Evolutionary conservation across 2,113 vertebrate genomes (phyloP), one percentile per base, ranked within the genome.

Genomic region (Ellobius talpinus): DNA sequence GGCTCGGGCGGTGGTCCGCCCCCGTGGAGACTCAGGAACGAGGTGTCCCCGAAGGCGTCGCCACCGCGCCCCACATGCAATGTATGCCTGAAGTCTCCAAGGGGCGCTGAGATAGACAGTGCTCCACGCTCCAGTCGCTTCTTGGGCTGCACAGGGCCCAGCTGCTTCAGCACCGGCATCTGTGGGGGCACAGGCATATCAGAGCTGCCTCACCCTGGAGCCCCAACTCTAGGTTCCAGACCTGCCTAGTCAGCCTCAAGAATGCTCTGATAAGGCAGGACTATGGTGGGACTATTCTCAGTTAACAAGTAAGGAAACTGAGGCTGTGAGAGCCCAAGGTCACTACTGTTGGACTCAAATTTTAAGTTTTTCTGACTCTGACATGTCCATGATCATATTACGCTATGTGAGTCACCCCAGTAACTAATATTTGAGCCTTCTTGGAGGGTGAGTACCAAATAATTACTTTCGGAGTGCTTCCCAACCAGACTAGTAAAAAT

Each of bases 51-150:
- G n/a, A 99, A 99, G 47, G 98, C 99, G 31, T 99, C 99, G 5
- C 99, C 99, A 12, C 99, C 99, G 58, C 99, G 98, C 16, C 99
- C 99, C 36, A 99, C 99, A 97, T 99, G 99, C 99, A 99, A 99
- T 31, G 99, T 99, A 98, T 99, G 99, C 23, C 99, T 98, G 98
- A 99, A 99, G 98, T 99, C 99, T 0, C 99, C 99, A 5, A 99
- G 97, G 0, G 99, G 99, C 52, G 99, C 99, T 0, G 99, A 99
- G 98, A 99, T 99, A 98, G 97, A 96, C 68, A 96, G 84, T 98
- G 99, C 99, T 84, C 99, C 99, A 23, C 99, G 99, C 63, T 99
- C 99, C 16, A 98, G 73, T 2, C 96, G 93, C 90, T 98, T 98
- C 91, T 97, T 98, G 78, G 97, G 92, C 89, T 96, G 93, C 17